Evolutionary conservation across 2,797 vertebrate species (phyloP), one percentile per base, ranked within the genome.

Genomic region (Sebastes vulpes): DNA sequence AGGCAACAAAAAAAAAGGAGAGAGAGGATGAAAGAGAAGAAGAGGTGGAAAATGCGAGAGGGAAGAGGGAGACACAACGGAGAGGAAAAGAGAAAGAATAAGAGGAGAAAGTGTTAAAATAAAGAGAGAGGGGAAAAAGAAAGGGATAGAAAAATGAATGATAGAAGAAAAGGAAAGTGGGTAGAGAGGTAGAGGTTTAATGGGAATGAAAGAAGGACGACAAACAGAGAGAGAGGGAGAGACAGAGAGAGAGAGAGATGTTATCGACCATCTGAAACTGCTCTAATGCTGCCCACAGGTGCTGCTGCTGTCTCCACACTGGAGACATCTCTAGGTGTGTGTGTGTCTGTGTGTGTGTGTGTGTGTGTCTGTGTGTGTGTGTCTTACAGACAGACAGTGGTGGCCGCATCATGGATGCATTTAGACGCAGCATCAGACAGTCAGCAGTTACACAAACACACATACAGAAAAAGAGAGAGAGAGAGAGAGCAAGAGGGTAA

Each of bases 191-290:
- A 4, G 56, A 85, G 76, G 32, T 84, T 77, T 85, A 66, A 84
- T 75, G 79, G 83, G 52, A 28, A 21, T 29, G 11, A 1, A 6
- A 58, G 56, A 52, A 52, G 56, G 54, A 67, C 31, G 74, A 18
- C 42, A 76, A 75, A 72, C 53, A 63, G 57, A 48, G 61, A 31
- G 29, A 50, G 35, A 14, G 35, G 4, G 35, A 32, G 31, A 35
- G 32, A 35, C 26, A 46, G 21, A 25, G 48, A 52, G 38, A 46
- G 21, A 42, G 59, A 0, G 56, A 72, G 79, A 79, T 70, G 67
- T 52, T 90, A 86, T 88, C 73, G 80, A 89, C 84, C 73, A 50
- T 58, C 56, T 89, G 69, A 80, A 88, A 70, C 61, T 65, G 57
- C 69, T 79, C 64, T 91, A 72, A 78, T 80, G 68, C 32, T 54